Conservation (phyloP, 2,888 invertebrate species). For the Penaeus monodon region DNA sequence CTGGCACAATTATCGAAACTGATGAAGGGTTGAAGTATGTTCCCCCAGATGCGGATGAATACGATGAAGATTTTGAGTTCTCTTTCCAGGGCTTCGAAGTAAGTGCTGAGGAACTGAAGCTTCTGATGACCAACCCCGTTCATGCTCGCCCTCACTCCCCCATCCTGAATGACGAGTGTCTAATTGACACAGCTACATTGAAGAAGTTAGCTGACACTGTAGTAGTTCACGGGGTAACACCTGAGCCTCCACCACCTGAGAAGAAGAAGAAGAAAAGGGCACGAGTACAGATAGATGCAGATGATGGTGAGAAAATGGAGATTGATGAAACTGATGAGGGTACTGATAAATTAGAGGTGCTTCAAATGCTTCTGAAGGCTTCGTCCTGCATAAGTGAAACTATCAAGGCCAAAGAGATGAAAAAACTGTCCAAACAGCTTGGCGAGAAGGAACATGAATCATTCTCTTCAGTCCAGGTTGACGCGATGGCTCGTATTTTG, state of each 20-base stretch:
- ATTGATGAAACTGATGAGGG: slow-evolving; percentile 52
- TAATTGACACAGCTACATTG: slow-evolving; percentile 59
- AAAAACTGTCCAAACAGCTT: slow-evolving; percentile 33
- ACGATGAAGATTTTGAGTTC: slow-evolving; percentile 74
- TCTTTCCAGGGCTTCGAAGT: slow-evolving; percentile 80
- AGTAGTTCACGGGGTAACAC: slow-evolving; percentile 61
- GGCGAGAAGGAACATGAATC: slow-evolving; percentile 35
- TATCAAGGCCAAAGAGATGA: slow-evolving; percentile 54
- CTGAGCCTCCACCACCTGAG: slow-evolving; percentile 51
- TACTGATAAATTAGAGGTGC: slow-evolving; percentile 57
- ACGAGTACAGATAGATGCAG: slow-evolving; percentile 48
- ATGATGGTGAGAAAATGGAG: slow-evolving; percentile 48
- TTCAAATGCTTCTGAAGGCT: slow-evolving; percentile 52
- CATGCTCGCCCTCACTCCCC: slow-evolving; percentile 57
- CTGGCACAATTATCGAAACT: slow-evolving; percentile 80
- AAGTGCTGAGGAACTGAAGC: slow-evolving; percentile 65
- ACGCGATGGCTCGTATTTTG: slow-evolving; percentile 49
- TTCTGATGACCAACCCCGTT: slow-evolving; percentile 57
- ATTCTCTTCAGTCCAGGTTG: slow-evolving; percentile 36
- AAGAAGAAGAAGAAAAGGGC: slow-evolving; percentile 53
- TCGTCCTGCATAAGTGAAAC: slow-evolving; percentile 38
- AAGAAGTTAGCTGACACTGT: slow-evolving; percentile 62
- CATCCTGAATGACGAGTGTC: slow-evolving; percentile 56
- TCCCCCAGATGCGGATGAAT: slow-evolving; percentile 69
- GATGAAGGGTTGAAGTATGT: slow-evolving; percentile 80